Conservation (phyloP, 2,113 vertebrate species). For the Odobenus rosmarus region DNA sequence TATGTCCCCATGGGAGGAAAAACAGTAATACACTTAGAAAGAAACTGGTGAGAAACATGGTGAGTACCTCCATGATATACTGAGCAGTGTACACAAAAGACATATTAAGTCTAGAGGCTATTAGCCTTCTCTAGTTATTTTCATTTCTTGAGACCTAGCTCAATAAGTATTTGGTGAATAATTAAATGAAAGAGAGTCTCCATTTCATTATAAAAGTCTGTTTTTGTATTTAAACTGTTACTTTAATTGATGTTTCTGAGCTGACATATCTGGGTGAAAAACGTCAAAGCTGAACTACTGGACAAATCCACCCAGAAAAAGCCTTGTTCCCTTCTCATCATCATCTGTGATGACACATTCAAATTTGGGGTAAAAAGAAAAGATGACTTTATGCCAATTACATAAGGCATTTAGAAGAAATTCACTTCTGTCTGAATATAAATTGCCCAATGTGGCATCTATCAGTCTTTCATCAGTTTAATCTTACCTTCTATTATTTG, state of each 20-base stretch:
- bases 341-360: background rate
- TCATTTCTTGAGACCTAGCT: background rate
- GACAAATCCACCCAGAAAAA: background rate
- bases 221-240: background rate
- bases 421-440: background rate
- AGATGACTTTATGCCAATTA: background rate
- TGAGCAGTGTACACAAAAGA: background rate
- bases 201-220: background rate
- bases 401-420: background rate
- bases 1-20: background rate
- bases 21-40: background rate
- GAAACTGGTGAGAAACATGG: background rate
- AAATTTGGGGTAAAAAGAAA: background rate
- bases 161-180: slow-evolving; percentile 22
- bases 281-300: background rate
- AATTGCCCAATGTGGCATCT: background rate
- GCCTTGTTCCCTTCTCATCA: background rate
- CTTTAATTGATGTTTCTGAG: background rate
- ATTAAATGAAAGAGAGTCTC: background rate
- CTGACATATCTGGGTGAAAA: background rate
- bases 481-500: background rate
- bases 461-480: background rate
- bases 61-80: background rate
- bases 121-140: background rate
- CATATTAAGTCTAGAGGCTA: background rate